Evolutionary conservation across 2,113 vertebrate genomes (phyloP), one percentile per base, ranked within the genome.

Genomic region (Xenus cinereus): DNA sequence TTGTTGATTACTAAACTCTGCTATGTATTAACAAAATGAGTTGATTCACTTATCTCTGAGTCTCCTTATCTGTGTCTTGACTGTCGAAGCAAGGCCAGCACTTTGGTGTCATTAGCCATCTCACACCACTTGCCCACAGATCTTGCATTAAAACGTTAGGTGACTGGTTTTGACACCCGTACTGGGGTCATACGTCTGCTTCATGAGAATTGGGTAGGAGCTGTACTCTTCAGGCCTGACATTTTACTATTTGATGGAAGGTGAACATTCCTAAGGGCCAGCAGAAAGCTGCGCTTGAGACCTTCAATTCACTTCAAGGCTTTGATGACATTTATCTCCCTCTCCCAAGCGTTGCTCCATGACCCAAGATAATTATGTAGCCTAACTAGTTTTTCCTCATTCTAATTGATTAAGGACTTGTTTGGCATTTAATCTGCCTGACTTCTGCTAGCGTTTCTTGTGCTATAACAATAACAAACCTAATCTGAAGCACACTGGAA

Each of bases 21-120:
- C 78, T 95, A 13, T 84, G 41, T 76, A 95, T 96, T 97, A 97
- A 97, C 91, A 93, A 84, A 93, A 91, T 96, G 59, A 93, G 88
- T 95, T 95, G 76, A 88, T 93, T 97, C 46, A 75, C 91, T 93
- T 90, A 84, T n/a, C 81, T 95, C 85, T 95, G 64, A 96, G 54
- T 97, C 71, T 96, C 67, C 33, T 94, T 95, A 41, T 78, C 90
- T 81, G 45, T 95, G 87, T 97, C 91, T 95, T 93, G 93, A 91
- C 84, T 92, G 95, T 96, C 89, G 97, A 97, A 97, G 97, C 97
- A 97, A 97, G 97, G 97, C 97, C 97, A 97, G 97, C 69, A 91
- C 97, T 97, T 91, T 90, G 94, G 96, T 97, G 97, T 97, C 90
- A 37, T 85, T 73, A 48, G 78, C 62, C 60, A 68, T 39, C 43